A percentile compares a stretch with the other conserved stretches of the same genome.
Conservation (phyloP, 2,797 vertebrate genomes). For the Aulostomus chinensis region DNA sequence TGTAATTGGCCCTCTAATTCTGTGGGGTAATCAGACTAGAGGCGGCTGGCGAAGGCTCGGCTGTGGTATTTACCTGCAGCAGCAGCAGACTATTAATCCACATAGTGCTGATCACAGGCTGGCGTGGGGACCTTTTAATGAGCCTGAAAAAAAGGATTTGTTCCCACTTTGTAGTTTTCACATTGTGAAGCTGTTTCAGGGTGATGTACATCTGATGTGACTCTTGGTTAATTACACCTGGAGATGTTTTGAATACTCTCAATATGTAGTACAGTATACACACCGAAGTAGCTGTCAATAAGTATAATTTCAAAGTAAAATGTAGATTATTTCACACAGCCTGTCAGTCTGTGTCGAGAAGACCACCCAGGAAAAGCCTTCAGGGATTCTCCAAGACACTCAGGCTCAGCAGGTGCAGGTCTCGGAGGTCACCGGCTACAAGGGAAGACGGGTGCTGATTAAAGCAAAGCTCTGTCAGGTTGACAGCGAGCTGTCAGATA, state of each 20-base stretch:
- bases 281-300: too few relatives aligned
- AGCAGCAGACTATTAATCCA: constrained; percentile 43
- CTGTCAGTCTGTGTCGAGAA: constrained; percentile 16
- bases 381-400: constrained; percentile 28
- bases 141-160: constrained; percentile 24
- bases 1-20: constrained; percentile 70
- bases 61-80: constrained; percentile 57
- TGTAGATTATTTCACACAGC: too few relatives aligned
- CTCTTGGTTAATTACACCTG: constrained; percentile 22
- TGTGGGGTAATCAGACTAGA: constrained; percentile 61
- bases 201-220: too few relatives aligned
- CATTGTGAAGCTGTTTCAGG: constrained; percentile 1
- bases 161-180: constrained; percentile 13
- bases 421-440: constrained; percentile 13
- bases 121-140: constrained; percentile 51
- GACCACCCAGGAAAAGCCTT: constrained; percentile 28
- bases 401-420: constrained; percentile 15
- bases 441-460: constrained; percentile 32
- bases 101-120: constrained; percentile 42
- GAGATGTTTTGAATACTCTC: not conserved
- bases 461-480: constrained; percentile 31
- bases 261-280: not conserved
- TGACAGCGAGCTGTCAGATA: constrained; percentile 45
- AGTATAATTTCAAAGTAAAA: too few relatives aligned
- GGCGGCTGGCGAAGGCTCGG: constrained; percentile 44